Conservation (phyloP, 1,140 invertebrate genomes). For the Zophobas atratus region DNA sequence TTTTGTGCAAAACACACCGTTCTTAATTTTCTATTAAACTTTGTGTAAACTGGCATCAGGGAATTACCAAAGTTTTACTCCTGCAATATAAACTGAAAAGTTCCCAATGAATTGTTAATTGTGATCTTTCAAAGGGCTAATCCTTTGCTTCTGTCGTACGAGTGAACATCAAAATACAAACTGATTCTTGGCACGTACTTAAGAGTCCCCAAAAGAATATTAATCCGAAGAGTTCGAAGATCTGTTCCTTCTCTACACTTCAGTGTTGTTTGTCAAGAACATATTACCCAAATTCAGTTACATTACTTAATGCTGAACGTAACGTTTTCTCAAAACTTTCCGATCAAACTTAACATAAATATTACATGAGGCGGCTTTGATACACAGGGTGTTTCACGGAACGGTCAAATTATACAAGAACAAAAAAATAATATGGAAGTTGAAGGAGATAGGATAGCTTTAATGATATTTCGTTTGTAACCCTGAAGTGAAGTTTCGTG, state of each 20-base stretch:
- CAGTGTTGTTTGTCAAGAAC: too few species aligned
- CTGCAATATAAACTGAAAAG: slow-evolving; percentile 4
- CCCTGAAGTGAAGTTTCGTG: too few species aligned
- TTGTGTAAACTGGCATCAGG: slow-evolving; percentile 1
- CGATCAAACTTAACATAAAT: too few species aligned
- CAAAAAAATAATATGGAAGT: too few species aligned
- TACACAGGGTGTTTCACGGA: too few species aligned
- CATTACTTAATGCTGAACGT: too few species aligned
- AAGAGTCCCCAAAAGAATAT: slow-evolving; percentile 8
- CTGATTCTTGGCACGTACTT: slow-evolving; percentile 23
- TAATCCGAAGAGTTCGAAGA: slow-evolving; percentile 3
- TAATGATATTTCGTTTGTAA: too few species aligned
- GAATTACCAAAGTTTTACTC: slow-evolving; percentile 12
- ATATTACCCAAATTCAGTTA: too few species aligned
- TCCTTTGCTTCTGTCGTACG: neutral
- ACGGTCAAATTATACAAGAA: too few species aligned
- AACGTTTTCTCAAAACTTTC: too few species aligned
- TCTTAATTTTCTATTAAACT: slow-evolving; percentile 22
- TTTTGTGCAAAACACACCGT: neutral
- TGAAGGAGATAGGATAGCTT: too few species aligned
- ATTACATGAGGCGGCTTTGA: too few species aligned
- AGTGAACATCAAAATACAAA: slow-evolving; percentile 8
- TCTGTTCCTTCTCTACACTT: neutral
- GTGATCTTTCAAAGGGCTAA: slow-evolving; percentile 21
- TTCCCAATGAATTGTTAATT: slow-evolving; percentile 22